Evolutionary conservation across 2,797 vertebrate species (phyloP).

Genomic region (Ciconia nigra): DNA sequence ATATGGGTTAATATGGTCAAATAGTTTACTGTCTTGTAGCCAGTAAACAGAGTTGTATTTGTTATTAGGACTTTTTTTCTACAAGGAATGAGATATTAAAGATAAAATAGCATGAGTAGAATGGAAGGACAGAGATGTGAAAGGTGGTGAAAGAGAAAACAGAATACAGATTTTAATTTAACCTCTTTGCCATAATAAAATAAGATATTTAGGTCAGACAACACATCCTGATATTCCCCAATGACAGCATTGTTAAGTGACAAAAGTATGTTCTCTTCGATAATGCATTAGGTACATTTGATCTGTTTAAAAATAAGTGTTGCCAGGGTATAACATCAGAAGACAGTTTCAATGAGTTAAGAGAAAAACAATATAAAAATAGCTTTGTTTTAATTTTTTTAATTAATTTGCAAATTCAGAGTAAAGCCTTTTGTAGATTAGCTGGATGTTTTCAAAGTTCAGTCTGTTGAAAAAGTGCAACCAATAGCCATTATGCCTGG

Average conservation of each 20-base stretch:
- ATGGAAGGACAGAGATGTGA: neutral
- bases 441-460: neutral
- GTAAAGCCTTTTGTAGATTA: neutral
- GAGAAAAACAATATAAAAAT: neutral
- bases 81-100: neutral
- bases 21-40: neutral
- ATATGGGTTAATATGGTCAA: neutral
- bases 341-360: neutral
- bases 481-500: neutral
- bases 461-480: neutral
- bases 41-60: neutral
- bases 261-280: neutral
- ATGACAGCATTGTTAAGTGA: neutral
- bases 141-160: neutral
- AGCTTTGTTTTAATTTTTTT: fast-evolving
- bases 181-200: neutral
- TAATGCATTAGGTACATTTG: neutral
- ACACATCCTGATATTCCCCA: neutral
- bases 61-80: neutral
- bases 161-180: neutral
- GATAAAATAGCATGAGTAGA: neutral
- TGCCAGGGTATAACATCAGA: neutral
- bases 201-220: neutral
- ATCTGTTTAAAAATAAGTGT: neutral
- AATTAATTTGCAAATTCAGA: neutral